phyloP scores from a whole-genome alignment of 1,140 invertebrate species.

The Bombus soroeensis region DNA sequence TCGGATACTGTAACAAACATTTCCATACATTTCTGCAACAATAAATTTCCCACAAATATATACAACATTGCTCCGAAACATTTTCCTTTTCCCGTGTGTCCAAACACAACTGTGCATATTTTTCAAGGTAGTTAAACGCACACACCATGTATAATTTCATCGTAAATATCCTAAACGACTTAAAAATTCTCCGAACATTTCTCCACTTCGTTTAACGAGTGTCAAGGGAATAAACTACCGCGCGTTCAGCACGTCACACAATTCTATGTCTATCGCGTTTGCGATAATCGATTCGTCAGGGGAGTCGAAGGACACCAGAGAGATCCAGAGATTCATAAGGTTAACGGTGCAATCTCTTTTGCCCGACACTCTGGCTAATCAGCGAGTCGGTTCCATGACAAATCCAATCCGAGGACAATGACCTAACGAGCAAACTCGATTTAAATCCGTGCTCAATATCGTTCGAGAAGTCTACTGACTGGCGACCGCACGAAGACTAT shows the following conservation, averaged over 20 bases:
- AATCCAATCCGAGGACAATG: conserved; percentile 61
- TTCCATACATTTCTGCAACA: neutral
- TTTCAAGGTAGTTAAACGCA: too few relatives aligned
- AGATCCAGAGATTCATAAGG: neutral
- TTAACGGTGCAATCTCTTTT: conserved; percentile 12
- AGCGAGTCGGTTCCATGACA: conserved; percentile 47
- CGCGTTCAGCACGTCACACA: too few relatives aligned
- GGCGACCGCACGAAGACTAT: neutral
- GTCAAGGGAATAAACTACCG: neutral
- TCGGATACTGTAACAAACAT: too few relatives aligned
- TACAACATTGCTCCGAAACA: neutral
- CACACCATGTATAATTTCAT: neutral
- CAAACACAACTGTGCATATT: neutral
- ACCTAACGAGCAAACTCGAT: conserved; percentile 69
- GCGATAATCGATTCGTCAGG: conserved; percentile 8
- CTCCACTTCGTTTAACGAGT: neutral
- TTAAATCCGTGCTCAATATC: conserved; percentile 56
- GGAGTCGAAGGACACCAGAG: neutral
- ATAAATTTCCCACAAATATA: neutral
- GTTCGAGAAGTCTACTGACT: conserved; percentile 29
- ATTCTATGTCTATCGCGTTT: neutral
- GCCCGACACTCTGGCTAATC: conserved; percentile 46
- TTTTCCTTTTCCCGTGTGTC: neutral
- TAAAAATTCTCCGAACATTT: too few relatives aligned
- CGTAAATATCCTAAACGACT: neutral